These are phyloP conservation scores for Pogonognathellus flavescens DNA, from an alignment of 1,140 invertebrate genomes.

Conservation along the genomic window DNA sequence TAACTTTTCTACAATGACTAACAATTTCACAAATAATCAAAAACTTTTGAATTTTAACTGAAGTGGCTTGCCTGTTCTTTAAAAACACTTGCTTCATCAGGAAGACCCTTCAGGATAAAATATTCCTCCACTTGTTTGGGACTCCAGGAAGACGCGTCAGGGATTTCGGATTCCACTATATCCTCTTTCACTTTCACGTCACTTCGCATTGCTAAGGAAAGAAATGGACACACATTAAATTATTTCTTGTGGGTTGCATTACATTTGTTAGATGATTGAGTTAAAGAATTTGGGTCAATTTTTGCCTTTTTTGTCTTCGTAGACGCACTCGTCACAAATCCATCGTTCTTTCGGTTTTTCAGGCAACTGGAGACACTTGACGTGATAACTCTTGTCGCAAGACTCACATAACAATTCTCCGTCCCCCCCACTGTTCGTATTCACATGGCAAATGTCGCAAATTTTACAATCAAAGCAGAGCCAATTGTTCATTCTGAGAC, in stretches of 20 bases:
- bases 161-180: neutral
- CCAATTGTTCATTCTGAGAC: slow-evolving; percentile 70
- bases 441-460: slow-evolving; percentile 69
- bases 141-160: slow-evolving; percentile 68
- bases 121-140: slow-evolving; percentile 85
- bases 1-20: neutral
- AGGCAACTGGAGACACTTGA: slow-evolving; percentile 48
- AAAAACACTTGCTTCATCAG: slow-evolving; percentile 82
- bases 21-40: neutral
- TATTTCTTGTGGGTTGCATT: neutral
- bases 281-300: neutral
- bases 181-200: neutral
- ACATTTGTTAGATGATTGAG: neutral
- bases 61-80: slow-evolving; percentile 79
- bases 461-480: slow-evolving; percentile 72
- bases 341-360: slow-evolving; percentile 22
- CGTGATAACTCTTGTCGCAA: slow-evolving; percentile 39
- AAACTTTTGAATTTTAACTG: neutral
- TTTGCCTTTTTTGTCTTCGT: slow-evolving; percentile 8
- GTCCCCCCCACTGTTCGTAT: slow-evolving; percentile 43
- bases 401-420: slow-evolving; percentile 27
- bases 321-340: slow-evolving; percentile 33
- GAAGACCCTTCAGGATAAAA: slow-evolving; percentile 80
- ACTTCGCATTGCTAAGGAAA: neutral
- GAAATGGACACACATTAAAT: neutral